Evolutionary conservation across 1,140 invertebrate species (phyloP).

Genomic region (Wiebesia pumilae): DNA sequence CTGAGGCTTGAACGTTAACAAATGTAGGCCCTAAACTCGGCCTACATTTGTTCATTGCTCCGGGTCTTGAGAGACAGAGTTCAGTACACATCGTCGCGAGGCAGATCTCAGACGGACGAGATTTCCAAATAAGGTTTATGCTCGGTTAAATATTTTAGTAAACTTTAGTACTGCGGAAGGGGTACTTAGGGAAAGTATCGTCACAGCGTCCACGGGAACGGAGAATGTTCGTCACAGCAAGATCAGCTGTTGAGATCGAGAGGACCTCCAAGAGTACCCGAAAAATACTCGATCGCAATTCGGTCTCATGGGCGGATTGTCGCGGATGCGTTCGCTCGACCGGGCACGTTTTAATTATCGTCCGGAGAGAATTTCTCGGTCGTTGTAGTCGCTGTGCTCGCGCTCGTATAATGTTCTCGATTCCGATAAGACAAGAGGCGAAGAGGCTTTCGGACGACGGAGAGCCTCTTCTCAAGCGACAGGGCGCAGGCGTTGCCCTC

Average conservation of each 20-base stretch:
- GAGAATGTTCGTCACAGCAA: too few relatives aligned
- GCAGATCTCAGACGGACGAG: neutral
- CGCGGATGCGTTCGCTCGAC: too few relatives aligned
- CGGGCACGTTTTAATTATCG: constrained; percentile 40
- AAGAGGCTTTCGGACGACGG: neutral
- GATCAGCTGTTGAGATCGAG: too few relatives aligned
- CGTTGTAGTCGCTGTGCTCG: neutral
- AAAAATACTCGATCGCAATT: neutral
- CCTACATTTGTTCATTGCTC: too few relatives aligned
- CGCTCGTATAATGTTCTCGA: constrained; percentile 24
- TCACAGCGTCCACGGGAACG: too few relatives aligned
- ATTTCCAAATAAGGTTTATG: neutral
- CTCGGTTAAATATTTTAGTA: neutral
- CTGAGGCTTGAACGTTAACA: neutral
- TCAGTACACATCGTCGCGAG: neutral
- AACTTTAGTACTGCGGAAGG: too few relatives aligned
- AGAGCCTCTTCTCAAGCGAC: neutral
- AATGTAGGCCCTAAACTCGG: too few relatives aligned
- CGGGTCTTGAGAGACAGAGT: neutral
- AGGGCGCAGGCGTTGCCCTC: too few relatives aligned
- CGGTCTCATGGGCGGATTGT: too few relatives aligned
- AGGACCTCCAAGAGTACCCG: neutral
- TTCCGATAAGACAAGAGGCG: constrained; percentile 34
- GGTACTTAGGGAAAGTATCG: too few relatives aligned
- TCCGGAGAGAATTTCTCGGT: neutral